Conservation (phyloP, 2,888 invertebrate genomes). For the Tinea trinotella region DNA sequence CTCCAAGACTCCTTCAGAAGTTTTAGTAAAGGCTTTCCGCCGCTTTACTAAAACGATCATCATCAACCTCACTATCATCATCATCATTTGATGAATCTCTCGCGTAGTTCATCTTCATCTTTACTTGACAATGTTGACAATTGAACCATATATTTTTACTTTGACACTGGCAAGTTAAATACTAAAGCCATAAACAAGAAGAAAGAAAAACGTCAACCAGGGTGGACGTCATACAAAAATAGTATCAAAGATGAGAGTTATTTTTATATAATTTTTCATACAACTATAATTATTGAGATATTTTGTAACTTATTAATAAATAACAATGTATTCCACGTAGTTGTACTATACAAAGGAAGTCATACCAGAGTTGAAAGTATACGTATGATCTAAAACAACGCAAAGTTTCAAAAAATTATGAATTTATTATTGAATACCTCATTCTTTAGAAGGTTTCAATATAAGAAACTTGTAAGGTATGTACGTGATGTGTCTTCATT, state of each 20-base stretch:
- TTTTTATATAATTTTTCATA: constrained; percentile 34
- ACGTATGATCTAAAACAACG: constrained; percentile 1
- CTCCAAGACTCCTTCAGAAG: no score
- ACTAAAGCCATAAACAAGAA: no score
- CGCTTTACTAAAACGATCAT: no score
- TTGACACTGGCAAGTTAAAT: constrained; percentile 21
- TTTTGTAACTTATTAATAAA: background rate
- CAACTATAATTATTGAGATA: constrained; percentile 7
- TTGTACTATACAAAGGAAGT: background rate
- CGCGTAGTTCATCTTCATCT: no score
- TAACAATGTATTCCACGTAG: constrained; percentile 2
- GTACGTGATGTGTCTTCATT: background rate
- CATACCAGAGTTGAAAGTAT: background rate
- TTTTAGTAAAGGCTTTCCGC: no score
- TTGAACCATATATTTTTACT: background rate
- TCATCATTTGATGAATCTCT: no score
- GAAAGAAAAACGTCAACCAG: constrained; percentile 30
- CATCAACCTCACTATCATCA: no score
- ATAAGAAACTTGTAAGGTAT: constrained; percentile 13
- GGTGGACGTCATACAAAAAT: constrained; percentile 43
- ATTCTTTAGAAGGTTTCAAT: constrained; percentile 12
- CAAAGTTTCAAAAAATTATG: constrained; percentile 58
- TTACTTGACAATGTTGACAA: no score
- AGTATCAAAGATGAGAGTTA: constrained; percentile 66
- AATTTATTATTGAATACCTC: constrained; percentile 54